Percentiles rank a stretch among this genome's conserved stretches.
These are phyloP conservation scores for Falcunculus frontatus DNA, from an alignment of 2,113 vertebrate genomes.

Conservation along the genomic window DNA sequence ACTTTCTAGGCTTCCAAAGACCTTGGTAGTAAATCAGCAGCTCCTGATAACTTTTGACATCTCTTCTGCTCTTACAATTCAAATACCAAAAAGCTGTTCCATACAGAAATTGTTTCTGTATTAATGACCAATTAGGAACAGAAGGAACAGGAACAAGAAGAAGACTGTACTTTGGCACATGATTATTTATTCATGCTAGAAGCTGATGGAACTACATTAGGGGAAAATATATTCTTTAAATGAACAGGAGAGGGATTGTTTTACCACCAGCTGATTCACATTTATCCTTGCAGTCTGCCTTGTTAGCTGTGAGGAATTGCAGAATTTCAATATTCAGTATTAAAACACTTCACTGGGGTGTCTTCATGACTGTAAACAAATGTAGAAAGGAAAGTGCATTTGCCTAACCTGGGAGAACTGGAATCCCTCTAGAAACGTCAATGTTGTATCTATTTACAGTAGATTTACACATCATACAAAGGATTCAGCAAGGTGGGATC, in stretches of 20 bases:
- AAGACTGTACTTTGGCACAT: neutral
- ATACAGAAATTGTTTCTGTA: neutral
- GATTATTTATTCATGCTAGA: slow-evolving; percentile 14
- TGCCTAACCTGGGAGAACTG: neutral
- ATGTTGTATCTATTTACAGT: neutral
- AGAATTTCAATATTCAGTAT: neutral
- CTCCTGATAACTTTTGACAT: neutral
- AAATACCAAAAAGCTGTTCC: neutral
- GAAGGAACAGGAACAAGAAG: neutral
- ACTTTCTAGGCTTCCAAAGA: neutral
- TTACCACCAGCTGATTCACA: neutral
- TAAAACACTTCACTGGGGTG: neutral
- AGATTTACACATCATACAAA: neutral
- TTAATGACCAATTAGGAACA: neutral
- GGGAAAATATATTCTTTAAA: neutral
- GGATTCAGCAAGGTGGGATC: neutral
- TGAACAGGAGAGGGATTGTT: neutral
- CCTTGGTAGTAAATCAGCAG: neutral
- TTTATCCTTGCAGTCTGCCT: neutral
- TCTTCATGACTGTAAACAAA: neutral
- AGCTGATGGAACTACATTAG: neutral
- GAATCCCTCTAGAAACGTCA: neutral
- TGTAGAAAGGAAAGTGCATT: neutral
- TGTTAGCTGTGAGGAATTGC: neutral
- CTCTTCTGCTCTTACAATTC: neutral